These are phyloP conservation scores for Lepus oiostolus DNA, from an alignment of 2,797 vertebrate species.

Conservation along the genomic window DNA sequence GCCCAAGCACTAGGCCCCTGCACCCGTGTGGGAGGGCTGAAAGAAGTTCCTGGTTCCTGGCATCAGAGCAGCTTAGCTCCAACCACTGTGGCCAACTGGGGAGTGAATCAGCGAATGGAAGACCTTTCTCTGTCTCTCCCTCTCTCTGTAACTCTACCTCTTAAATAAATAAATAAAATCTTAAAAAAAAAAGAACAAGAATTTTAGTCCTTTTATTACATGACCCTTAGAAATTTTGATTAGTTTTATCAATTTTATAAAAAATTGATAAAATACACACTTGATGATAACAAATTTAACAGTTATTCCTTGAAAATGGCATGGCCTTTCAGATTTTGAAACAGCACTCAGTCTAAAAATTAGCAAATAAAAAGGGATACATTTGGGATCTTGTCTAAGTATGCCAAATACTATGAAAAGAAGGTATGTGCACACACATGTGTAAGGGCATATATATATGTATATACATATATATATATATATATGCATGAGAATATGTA, in stretches of 20 bases:
- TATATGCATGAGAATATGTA: not conserved
- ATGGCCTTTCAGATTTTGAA: slow-evolving; percentile 38
- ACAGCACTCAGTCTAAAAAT: not conserved
- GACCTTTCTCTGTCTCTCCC: too few relatives aligned
- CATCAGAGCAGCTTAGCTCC: too few relatives aligned
- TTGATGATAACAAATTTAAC: not conserved
- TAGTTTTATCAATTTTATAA: not conserved
- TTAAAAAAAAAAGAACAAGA: not conserved
- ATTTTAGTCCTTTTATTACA: slow-evolving; percentile 18
- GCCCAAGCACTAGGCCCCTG: too few relatives aligned
- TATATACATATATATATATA: not conserved
- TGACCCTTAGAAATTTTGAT: not conserved
- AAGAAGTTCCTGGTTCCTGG: too few relatives aligned
- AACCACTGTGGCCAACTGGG: too few relatives aligned
- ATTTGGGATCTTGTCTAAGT: not conserved
- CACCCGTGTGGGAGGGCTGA: too few relatives aligned
- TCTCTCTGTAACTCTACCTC: too few relatives aligned
- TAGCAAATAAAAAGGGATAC: not conserved
- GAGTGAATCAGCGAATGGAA: too few relatives aligned
- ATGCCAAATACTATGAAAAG: not conserved
- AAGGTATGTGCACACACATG: not conserved
- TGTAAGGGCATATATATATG: not conserved
- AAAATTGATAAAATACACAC: slow-evolving; percentile 9
- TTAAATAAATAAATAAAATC: too few relatives aligned
- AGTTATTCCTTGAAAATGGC: not conserved